These are phyloP conservation scores for Drosophila niveifrons DNA, from an alignment of 2,888 invertebrate species.

Conservation along the genomic window DNA sequence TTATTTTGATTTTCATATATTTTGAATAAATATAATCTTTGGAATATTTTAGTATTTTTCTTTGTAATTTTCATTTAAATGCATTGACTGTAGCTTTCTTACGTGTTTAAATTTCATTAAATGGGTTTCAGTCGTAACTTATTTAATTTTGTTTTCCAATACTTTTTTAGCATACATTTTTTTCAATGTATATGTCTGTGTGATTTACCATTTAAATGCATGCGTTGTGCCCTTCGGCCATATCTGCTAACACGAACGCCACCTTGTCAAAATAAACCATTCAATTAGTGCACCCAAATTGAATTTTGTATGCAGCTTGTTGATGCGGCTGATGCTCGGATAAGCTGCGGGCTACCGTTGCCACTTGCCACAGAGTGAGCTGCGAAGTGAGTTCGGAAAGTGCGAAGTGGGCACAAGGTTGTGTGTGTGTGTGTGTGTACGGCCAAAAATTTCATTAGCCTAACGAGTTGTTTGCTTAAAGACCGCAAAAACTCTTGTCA, in stretches of 20 bases:
- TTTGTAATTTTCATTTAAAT: too few relatives aligned
- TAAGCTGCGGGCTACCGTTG: slow-evolving; percentile 64
- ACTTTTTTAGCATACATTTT: slow-evolving; percentile 1
- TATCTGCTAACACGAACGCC: slow-evolving; percentile 60
- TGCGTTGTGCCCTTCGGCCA: slow-evolving; percentile 50
- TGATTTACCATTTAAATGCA: slow-evolving; percentile 10
- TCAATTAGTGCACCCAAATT: slow-evolving; percentile 75
- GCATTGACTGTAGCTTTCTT: too few relatives aligned
- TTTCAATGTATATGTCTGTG: slow-evolving; percentile 5
- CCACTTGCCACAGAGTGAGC: slow-evolving; percentile 13
- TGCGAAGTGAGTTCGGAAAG: background rate
- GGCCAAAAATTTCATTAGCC: slow-evolving; percentile 72
- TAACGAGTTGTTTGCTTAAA: slow-evolving; percentile 74
- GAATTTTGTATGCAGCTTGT: slow-evolving; percentile 75
- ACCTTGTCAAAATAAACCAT: slow-evolving; percentile 79
- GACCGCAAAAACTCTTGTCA: slow-evolving; percentile 58
- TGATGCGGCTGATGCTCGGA: slow-evolving; percentile 69
- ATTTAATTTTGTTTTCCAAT: slow-evolving; percentile 40
- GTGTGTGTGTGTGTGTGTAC: background rate
- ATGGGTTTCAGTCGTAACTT: background rate
- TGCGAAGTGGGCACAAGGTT: background rate
- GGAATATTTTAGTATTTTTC: too few relatives aligned
- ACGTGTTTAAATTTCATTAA: too few relatives aligned
- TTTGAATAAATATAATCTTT: too few relatives aligned
- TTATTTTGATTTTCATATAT: too few relatives aligned